Percentiles rank a stretch among this genome's conserved stretches.
Evolutionary conservation across 2,888 invertebrate genomes (phyloP).

Genomic region (Thymelicus sylvestris): DNA sequence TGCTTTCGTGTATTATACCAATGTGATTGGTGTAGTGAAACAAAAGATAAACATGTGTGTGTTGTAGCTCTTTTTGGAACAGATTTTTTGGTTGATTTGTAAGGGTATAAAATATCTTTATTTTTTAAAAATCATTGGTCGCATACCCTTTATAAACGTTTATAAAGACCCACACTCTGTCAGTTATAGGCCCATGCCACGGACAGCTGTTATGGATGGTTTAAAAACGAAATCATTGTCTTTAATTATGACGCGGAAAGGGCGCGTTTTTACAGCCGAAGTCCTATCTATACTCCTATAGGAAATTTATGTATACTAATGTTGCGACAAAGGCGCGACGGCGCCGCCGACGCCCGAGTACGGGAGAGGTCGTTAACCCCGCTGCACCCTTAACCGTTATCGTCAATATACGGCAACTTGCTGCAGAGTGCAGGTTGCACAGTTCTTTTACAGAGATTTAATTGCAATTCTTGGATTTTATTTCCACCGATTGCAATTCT

Average conservation of each 20-base stretch:
- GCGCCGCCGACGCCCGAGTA: constrained; percentile 50
- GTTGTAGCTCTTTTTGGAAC: too few relatives aligned
- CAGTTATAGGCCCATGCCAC: too few relatives aligned
- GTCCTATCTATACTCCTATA: constrained; percentile 24
- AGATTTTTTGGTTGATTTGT: too few relatives aligned
- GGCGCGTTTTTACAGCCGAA: constrained; percentile 25
- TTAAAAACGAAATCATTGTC: background rate
- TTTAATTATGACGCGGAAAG: constrained; percentile 13
- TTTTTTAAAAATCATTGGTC: too few relatives aligned
- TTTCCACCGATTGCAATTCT: background rate
- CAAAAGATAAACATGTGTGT: too few relatives aligned
- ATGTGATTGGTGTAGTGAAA: too few relatives aligned
- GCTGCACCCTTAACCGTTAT: constrained; percentile 77
- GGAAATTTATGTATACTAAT: background rate
- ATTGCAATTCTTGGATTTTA: constrained; percentile 4
- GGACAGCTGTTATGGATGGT: too few relatives aligned
- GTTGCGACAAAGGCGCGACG: constrained; percentile 34
- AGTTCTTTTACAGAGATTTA: constrained; percentile 41
- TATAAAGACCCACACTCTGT: too few relatives aligned
- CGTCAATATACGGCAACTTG: constrained; percentile 77
- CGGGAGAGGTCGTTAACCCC: constrained; percentile 71
- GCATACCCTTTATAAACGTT: too few relatives aligned
- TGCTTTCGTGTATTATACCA: too few relatives aligned
- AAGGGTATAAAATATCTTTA: too few relatives aligned
- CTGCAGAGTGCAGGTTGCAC: constrained; percentile 49